Percentiles rank a stretch among this genome's conserved stretches.
Conservation (phyloP, 2,113 vertebrate genomes). For the Indri indri region DNA sequence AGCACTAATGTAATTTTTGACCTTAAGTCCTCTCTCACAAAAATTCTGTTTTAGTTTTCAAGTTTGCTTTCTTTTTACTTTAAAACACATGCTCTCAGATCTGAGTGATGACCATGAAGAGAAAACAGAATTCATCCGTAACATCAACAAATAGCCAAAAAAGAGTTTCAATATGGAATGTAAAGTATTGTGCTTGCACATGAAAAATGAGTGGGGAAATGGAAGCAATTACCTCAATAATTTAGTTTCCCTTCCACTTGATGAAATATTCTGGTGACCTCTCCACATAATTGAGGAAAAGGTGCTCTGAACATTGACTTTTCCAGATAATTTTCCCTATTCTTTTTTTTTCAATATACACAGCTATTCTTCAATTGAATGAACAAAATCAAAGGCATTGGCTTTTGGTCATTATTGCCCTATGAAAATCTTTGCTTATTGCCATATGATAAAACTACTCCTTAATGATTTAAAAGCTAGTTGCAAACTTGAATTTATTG, state of each 20-base stretch:
- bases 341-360: not conserved
- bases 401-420: not conserved
- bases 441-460: not conserved
- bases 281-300: not conserved
- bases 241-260: not conserved
- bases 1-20: not conserved
- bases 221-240: conserved; percentile 7
- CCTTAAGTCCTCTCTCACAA: not conserved
- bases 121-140: conserved; percentile 7
- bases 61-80: conserved; percentile 25
- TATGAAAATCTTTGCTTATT: conserved; percentile 12
- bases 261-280: conserved; percentile 11
- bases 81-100: conserved; percentile 2
- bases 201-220: conserved; percentile 17
- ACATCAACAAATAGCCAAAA: conserved; percentile 2
- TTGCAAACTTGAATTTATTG: not conserved
- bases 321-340: not conserved
- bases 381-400: not conserved
- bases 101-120: conserved; percentile 23
- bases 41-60: conserved; percentile 1
- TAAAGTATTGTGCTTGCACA: not conserved
- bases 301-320: not conserved
- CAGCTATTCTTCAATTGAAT: not conserved
- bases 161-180: not conserved
- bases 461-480: not conserved